phyloP scores from a whole-genome alignment of 2,797 vertebrate genomes.

The Coluber constrictor region DNA sequence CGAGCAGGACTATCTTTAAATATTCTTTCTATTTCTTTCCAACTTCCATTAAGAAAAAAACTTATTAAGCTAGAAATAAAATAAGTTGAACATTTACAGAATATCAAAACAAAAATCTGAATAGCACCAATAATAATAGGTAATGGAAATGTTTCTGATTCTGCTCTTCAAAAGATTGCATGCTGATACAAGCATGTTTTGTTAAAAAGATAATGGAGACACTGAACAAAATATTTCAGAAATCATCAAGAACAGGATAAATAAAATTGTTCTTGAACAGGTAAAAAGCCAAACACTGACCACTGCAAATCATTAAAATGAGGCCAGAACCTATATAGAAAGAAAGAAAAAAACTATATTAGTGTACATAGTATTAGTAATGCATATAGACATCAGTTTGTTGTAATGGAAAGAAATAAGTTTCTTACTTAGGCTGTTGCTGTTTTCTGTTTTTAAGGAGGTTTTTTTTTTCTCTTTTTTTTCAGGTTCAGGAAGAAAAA shows the following conservation, averaged over 20 bases:
- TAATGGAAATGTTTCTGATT: conserved; percentile 21
- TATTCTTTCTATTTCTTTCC: background rate
- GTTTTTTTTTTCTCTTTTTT: background rate
- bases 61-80: background rate
- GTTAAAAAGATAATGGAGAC: background rate
- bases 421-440: background rate
- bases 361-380: conserved; percentile 13
- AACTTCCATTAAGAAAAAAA: background rate
- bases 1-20: background rate
- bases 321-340: conserved; percentile 79
- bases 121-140: background rate
- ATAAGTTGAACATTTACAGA: background rate
- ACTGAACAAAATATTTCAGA: conserved; percentile 52
- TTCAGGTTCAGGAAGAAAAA: background rate
- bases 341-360: conserved; percentile 39
- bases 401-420: background rate
- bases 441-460: background rate
- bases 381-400: background rate
- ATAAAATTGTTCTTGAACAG: conserved; percentile 89
- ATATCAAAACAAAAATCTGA: background rate
- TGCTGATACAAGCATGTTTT: background rate
- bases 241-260: conserved; percentile 74
- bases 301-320: conserved; percentile 85
- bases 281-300: conserved; percentile 84
- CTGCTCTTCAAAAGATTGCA: background rate